These are phyloP conservation scores for Carlito syrichta DNA, from an alignment of 2,113 vertebrate genomes.

Conservation along the genomic window DNA sequence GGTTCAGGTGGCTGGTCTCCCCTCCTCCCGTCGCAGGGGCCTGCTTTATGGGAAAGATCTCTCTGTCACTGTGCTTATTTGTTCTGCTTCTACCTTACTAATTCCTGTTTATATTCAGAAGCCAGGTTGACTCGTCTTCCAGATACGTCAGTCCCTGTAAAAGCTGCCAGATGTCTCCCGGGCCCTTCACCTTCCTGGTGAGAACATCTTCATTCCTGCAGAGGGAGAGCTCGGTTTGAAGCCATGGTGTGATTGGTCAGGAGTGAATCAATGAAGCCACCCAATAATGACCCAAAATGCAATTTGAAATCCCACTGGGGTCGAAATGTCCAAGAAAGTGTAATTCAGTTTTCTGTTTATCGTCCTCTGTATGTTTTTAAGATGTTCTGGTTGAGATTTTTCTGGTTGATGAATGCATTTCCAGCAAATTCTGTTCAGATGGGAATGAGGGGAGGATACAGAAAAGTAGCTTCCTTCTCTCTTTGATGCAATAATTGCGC, in stretches of 20 bases:
- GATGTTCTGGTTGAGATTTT: not conserved
- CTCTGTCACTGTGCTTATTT: conserved; percentile 40
- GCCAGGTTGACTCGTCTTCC: conserved; percentile 33
- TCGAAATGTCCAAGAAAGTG: not conserved
- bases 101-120: conserved; percentile 71
- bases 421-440: not conserved
- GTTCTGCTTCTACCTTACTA: conserved; percentile 39
- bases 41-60: not conserved
- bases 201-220: conserved; percentile 27
- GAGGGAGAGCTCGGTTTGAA: conserved; percentile 23
- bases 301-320: not conserved
- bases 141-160: conserved; percentile 23
- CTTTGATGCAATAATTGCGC: not conserved
- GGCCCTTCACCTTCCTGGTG: not conserved
- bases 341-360: conserved; percentile 43
- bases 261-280: not conserved
- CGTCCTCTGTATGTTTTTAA: conserved; percentile 36
- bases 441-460: not conserved
- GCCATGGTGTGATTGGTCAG: not conserved
- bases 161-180: conserved; percentile 57
- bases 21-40: not conserved
- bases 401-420: conserved; percentile 31
- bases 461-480: not conserved
- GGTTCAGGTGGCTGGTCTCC: not conserved
- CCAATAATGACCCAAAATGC: conserved; percentile 27